A percentile compares a stretch with the other conserved stretches of the same genome.
Evolutionary conservation across 2,888 invertebrate genomes (phyloP).

Genomic region (Drosophila percnosoma): DNA sequence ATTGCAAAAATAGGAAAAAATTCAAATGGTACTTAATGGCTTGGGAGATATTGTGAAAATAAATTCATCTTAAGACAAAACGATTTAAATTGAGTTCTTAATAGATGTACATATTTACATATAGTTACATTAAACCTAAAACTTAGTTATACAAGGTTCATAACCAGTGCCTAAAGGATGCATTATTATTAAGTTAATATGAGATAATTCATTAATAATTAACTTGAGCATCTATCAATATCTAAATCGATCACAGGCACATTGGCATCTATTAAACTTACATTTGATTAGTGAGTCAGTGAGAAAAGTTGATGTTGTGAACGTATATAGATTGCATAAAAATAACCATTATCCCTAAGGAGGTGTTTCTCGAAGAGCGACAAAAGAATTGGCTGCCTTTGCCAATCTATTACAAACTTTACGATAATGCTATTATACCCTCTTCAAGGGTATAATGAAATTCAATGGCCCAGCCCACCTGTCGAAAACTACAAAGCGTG

Average conservation of each 20-base stretch:
- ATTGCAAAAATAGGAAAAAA: neutral
- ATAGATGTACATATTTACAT: neutral
- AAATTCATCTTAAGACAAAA: neutral
- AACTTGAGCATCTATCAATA: neutral
- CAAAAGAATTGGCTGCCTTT: neutral
- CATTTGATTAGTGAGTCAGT: neutral
- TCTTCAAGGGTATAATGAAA: slow-evolving; percentile 60
- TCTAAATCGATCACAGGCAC: neutral
- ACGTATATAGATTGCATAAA: neutral
- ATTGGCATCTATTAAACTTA: neutral
- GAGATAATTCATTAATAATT: neutral
- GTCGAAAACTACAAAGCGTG: slow-evolving; percentile 72
- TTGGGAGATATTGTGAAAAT: neutral
- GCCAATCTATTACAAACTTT: slow-evolving; percentile 13
- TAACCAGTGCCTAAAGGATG: neutral
- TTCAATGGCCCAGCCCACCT: slow-evolving; percentile 57
- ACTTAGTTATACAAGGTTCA: neutral
- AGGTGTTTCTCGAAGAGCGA: neutral
- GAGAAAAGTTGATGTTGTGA: neutral
- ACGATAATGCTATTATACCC: slow-evolving; percentile 31
- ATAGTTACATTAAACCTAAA: neutral
- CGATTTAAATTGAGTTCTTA: neutral
- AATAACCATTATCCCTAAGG: neutral
- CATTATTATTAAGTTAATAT: too few relatives aligned
- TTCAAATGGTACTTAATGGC: neutral